These are phyloP conservation scores for Hybos culiciformis DNA, from an alignment of 2,888 invertebrate species.

Conservation along the genomic window DNA sequence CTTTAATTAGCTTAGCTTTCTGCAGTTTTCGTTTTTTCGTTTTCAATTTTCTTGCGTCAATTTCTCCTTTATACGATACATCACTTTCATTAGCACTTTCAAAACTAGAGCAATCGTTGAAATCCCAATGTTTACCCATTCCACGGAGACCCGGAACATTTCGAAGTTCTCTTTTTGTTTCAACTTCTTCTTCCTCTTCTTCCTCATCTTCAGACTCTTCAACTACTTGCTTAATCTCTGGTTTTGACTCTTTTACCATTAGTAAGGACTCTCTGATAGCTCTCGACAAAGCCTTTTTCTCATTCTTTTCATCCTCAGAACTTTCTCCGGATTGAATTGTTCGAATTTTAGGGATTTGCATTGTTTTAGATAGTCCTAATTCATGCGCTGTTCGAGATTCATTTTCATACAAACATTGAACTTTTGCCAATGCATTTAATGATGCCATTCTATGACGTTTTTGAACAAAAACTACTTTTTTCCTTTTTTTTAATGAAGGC, in stretches of 20 bases:
- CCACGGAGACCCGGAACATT: slow-evolving; percentile 63
- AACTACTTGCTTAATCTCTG: neutral
- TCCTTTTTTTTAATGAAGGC: neutral
- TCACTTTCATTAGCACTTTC: slow-evolving; percentile 16
- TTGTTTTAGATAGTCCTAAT: slow-evolving; percentile 39
- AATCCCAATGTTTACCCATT: slow-evolving; percentile 73
- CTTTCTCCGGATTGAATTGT: slow-evolving; percentile 26
- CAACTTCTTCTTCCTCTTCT: slow-evolving; percentile 17
- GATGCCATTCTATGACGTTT: slow-evolving; percentile 79
- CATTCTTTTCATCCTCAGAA: slow-evolving; percentile 39
- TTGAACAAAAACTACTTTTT: slow-evolving; percentile 40
- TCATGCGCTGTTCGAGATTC: slow-evolving; percentile 63
- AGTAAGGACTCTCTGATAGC: neutral
- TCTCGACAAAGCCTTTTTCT: neutral
- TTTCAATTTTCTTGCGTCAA: slow-evolving; percentile 11
- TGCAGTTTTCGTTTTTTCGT: slow-evolving; percentile 11
- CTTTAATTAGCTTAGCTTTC: slow-evolving; percentile 10
- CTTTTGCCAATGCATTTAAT: slow-evolving; percentile 76
- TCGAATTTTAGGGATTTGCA: slow-evolving; percentile 36
- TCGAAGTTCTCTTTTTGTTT: slow-evolving; percentile 45
- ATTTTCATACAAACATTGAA: slow-evolving; percentile 82
- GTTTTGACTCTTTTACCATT: neutral
- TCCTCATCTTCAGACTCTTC: neutral
- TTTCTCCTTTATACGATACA: slow-evolving; percentile 7
- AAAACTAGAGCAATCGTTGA: slow-evolving; percentile 40